A percentile compares a stretch with the other conserved stretches of the same genome.
phyloP scores from a whole-genome alignment of 2,888 invertebrate genomes.

The Himalopsyche kuldschensis region DNA sequence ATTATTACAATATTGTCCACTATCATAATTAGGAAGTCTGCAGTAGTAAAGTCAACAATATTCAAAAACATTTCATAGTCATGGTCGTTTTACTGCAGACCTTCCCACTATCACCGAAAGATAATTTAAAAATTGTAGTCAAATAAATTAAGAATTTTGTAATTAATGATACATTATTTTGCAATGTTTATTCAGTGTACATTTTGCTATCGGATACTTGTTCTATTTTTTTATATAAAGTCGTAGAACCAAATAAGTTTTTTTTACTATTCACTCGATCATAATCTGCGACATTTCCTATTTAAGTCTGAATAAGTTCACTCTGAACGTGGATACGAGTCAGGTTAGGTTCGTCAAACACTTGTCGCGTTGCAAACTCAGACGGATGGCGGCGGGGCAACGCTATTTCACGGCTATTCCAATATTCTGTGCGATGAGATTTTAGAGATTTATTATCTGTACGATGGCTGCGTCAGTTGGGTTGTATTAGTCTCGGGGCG shows the following conservation, averaged over 20 bases:
- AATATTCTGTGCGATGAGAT: slow-evolving; percentile 10
- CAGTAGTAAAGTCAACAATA: neutral
- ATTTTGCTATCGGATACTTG: slow-evolving; percentile 40
- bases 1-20: neutral
- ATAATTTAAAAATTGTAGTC: slow-evolving; percentile 30
- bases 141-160: slow-evolving; percentile 38
- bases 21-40: slow-evolving; percentile 4
- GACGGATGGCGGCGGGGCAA: neutral
- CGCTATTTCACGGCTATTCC: neutral
- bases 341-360: slow-evolving; percentile 33
- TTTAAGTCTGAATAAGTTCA: slow-evolving; percentile 35
- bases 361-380: neutral
- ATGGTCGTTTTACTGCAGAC: slow-evolving; percentile 24
- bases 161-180: slow-evolving; percentile 37
- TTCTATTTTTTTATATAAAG: slow-evolving; percentile 40
- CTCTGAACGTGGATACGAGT: slow-evolving; percentile 24
- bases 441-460: slow-evolving; percentile 28
- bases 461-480: slow-evolving; percentile 28
- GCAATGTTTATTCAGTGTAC: slow-evolving; percentile 38
- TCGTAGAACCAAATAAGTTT: slow-evolving; percentile 38
- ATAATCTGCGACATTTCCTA: slow-evolving; percentile 39
- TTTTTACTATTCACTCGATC: slow-evolving; percentile 37
- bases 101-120: slow-evolving; percentile 26
- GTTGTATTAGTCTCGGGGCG: slow-evolving; percentile 34
- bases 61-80: slow-evolving; percentile 3